Percentiles rank a stretch among this genome's conserved stretches.
Conservation (phyloP, 1,140 invertebrate species). For the Zaprionus lachaisei region DNA sequence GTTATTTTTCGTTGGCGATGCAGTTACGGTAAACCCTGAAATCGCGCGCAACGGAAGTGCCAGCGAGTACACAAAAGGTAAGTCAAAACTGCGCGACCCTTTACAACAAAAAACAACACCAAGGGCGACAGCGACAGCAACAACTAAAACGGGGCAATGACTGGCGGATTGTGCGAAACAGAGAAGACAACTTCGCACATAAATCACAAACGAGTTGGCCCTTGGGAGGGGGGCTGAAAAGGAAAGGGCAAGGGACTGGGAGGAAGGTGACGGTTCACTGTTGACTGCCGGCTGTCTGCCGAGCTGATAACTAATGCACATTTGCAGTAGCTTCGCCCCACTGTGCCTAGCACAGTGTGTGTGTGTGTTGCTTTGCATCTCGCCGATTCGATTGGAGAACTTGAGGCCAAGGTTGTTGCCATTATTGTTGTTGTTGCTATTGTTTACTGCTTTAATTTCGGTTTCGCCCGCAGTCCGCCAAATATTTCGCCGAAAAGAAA, state of each 20-base stretch:
- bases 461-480: constrained; percentile 31
- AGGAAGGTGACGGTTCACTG: constrained; percentile 6
- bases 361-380: constrained; percentile 53
- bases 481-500: constrained; percentile 35
- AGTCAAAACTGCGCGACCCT: constrained; percentile 37
- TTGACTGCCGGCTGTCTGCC: constrained; percentile 1
- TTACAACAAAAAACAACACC: constrained; percentile 24
- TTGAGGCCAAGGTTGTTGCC: constrained; percentile 72
- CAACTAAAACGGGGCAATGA: constrained; percentile 68
- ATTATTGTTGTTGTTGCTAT: not conserved
- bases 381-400: constrained; percentile 33
- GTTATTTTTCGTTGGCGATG: constrained; percentile 18
- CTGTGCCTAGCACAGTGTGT: constrained; percentile 45
- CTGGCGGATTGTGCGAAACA: constrained; percentile 59
- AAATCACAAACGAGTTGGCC: constrained; percentile 55
- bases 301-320: constrained; percentile 22
- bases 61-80: constrained; percentile 48
- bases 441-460: constrained; percentile 18
- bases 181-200: constrained; percentile 71
- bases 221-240: not conserved
- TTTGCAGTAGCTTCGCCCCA: constrained; percentile 50
- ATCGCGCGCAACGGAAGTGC: constrained; percentile 55
- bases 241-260: not conserved
- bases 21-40: constrained; percentile 32
- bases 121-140: constrained; percentile 2